Conservation (phyloP, 2,113 vertebrate genomes). For the Neolamprologus brichardi region DNA sequence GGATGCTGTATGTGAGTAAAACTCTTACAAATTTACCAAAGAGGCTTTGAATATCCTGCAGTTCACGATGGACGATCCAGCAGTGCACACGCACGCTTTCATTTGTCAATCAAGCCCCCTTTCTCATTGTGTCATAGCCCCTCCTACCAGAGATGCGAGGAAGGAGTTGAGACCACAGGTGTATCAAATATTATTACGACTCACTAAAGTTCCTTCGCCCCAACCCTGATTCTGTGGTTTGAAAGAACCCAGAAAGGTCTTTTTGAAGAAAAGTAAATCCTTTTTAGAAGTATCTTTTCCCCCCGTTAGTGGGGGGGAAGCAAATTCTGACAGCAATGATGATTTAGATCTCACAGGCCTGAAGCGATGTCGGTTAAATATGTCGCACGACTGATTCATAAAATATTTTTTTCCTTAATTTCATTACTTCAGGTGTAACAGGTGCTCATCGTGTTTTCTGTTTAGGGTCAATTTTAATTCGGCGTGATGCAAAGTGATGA, state of each 20-base stretch:
- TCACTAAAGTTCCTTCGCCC: fast-evolving
- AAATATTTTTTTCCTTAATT: neutral
- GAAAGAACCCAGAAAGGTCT: fast-evolving
- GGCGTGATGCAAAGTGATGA: neutral
- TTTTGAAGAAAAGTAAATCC: fast-evolving
- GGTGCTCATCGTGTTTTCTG: neutral
- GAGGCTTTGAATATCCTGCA: neutral
- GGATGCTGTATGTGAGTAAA: neutral
- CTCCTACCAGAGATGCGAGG: fast-evolving
- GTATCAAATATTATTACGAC: fast-evolving
- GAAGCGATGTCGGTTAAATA: fast-evolving
- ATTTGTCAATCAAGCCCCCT: neutral
- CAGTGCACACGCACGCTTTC: neutral
- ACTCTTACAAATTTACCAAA: neutral
- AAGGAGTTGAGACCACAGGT: neutral
- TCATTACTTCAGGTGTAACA: neutral
- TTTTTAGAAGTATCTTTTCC: neutral
- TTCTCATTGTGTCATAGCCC: neutral
- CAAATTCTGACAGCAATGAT: neutral
- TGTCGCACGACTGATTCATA: fast-evolving
- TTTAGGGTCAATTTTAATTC: neutral
- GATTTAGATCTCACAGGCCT: neutral
- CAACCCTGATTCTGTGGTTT: neutral
- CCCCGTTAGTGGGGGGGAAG: neutral
- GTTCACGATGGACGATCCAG: fast-evolving